Percentiles rank a stretch among this genome's conserved stretches.
Conservation (phyloP, 2,113 vertebrate genomes). For the Ameiurus melas region DNA sequence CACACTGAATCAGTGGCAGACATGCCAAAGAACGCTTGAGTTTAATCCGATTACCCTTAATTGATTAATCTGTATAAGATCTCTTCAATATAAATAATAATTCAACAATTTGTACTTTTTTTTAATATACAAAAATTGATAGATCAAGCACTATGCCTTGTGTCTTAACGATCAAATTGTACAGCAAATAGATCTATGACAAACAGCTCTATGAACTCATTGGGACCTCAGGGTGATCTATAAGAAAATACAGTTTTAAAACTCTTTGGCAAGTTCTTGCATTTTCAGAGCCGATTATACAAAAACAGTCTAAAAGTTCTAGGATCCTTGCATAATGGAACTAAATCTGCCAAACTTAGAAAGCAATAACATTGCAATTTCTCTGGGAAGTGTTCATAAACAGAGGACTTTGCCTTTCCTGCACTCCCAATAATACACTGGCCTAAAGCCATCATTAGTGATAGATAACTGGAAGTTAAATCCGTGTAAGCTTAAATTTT, state of each 20-base stretch:
- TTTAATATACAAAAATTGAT: not conserved
- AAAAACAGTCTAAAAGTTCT: conserved; percentile 34
- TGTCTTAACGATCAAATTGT: not conserved
- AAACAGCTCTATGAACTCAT: conserved; percentile 29
- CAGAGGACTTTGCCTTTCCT: conserved; percentile 34
- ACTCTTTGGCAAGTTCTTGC: conserved; percentile 6
- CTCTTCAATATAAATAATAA: not conserved
- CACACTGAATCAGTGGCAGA: conserved; percentile 48
- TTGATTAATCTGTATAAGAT: not conserved
- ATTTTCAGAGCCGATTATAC: conserved; percentile 38
- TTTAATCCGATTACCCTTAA: not conserved
- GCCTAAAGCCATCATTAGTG: conserved; percentile 35
- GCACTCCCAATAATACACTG: conserved; percentile 44
- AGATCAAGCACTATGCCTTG: not conserved
- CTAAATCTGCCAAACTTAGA: conserved; percentile 34
- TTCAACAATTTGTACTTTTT: not conserved
- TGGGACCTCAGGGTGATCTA: conserved; percentile 18
- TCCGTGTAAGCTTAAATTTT: conserved; percentile 34
- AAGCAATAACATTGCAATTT: conserved; percentile 37
- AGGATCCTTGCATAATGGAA: conserved; percentile 16
- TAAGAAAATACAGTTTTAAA: conserved; percentile 17
- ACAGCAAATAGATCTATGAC: conserved; percentile 8
- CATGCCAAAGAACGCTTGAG: not conserved
- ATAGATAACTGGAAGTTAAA: conserved; percentile 40
- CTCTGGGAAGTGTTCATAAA: conserved; percentile 37